Percentiles rank a stretch among this genome's conserved stretches.
Evolutionary conservation across 2,113 vertebrate species (phyloP).

Genomic region (Dipodomys stephensi): DNA sequence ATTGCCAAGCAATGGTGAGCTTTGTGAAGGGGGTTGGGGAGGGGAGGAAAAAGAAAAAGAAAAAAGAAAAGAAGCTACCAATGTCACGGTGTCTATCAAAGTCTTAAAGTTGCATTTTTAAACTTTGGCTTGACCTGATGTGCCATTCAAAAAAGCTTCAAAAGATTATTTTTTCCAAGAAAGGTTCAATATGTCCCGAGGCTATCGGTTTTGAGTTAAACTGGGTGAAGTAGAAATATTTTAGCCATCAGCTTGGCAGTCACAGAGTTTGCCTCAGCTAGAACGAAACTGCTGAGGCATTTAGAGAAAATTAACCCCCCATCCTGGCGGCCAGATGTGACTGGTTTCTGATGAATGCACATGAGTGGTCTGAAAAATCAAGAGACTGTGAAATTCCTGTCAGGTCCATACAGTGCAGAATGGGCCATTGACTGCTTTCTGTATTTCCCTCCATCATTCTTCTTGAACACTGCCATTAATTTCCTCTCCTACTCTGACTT

Average conservation of each 20-base stretch:
- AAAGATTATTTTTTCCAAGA: slow-evolving; percentile 94
- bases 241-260: slow-evolving; percentile 99
- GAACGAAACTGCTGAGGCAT: slow-evolving; percentile 99
- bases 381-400: slow-evolving; percentile 99
- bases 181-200: slow-evolving; percentile 97
- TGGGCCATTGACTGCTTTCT: slow-evolving; percentile 99
- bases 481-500: slow-evolving; percentile 97
- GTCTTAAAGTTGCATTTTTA: slow-evolving; percentile 95
- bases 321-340: slow-evolving; percentile 99
- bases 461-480: slow-evolving; percentile 99
- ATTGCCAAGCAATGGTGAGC: slow-evolving; percentile 97
- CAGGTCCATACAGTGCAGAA: slow-evolving; percentile 98
- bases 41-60: slow-evolving; percentile 82
- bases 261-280: slow-evolving; percentile 99
- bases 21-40: slow-evolving; percentile 73
- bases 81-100: slow-evolving; percentile 91
- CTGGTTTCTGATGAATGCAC: slow-evolving; percentile 99
- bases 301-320: slow-evolving; percentile 99
- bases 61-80: slow-evolving; percentile 83
- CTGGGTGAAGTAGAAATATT: slow-evolving; percentile 99
- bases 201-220: slow-evolving; percentile 99
- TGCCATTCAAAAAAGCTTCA: slow-evolving; percentile 94
- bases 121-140: slow-evolving; percentile 97
- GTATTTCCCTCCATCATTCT: slow-evolving; percentile 99
- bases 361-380: slow-evolving; percentile 99